These are phyloP conservation scores for Denticeps clupeoides DNA, from an alignment of 2,797 vertebrate species.

Conservation along the genomic window DNA sequence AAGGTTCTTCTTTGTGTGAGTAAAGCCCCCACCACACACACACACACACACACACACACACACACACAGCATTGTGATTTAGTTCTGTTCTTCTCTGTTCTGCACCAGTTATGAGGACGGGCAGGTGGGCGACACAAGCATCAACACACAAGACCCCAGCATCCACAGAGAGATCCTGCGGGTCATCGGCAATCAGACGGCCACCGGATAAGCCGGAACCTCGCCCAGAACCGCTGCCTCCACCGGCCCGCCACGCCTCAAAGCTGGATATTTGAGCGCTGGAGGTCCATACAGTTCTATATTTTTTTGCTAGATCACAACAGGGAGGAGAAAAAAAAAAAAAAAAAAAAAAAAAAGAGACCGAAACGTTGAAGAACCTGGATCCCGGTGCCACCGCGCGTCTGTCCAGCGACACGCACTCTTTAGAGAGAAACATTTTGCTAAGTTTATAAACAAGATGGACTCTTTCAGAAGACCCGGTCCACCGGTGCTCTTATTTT, in stretches of 20 bases:
- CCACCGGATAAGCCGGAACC: conserved; percentile 66
- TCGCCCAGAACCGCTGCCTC: conserved; percentile 28
- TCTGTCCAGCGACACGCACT: conserved; percentile 6
- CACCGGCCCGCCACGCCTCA: conserved; percentile 58
- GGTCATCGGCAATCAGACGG: conserved; percentile 84
- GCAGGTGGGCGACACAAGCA: conserved; percentile 78
- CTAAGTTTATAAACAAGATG: conserved; percentile 33
- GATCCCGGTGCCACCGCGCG: conserved; percentile 20
- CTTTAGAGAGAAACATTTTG: conserved; percentile 30
- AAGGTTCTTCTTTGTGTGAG: conserved; percentile 89
- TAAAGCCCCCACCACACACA: too few species aligned
- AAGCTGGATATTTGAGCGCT: conserved; percentile 78
- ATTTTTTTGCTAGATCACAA: conserved; percentile 30
- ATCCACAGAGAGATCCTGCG: conserved; percentile 81
- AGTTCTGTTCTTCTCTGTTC: background rate
- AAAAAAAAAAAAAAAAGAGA: background rate
- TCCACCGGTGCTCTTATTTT: conserved; percentile 23
- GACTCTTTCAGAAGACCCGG: conserved; percentile 29
- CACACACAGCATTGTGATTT: too few species aligned
- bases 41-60: too few species aligned
- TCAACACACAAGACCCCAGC: conserved; percentile 78
- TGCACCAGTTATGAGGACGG: conserved; percentile 68
- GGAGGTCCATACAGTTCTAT: conserved; percentile 57
- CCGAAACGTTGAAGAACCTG: conserved; percentile 49
- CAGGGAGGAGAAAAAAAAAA: conserved; percentile 11